Evolutionary conservation across 2,888 invertebrate species (phyloP), one percentile per base, ranked within the genome.

Genomic region (Callimorpha dominula): DNA sequence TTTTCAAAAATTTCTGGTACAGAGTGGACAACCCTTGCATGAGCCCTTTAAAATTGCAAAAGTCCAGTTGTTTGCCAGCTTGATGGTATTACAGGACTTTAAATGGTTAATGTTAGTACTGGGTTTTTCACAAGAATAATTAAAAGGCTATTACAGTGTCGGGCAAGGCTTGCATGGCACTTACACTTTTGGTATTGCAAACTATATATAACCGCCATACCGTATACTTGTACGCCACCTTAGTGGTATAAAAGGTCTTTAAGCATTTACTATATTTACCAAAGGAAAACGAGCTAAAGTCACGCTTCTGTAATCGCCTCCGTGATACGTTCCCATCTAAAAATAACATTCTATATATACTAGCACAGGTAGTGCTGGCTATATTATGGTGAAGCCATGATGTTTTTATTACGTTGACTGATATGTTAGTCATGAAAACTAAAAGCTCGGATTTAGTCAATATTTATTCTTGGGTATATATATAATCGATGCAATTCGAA

Each of bases 341-440:
- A 76, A 74, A 83, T 83, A 83, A 62, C 20, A 17, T 42, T 73
- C 75, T 82, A 81, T 78, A 75, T 72, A 73, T 81, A 81, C 6
- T 43, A 40, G 7, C 74, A 73, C 80, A 83, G 80, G 81, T 83
- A 83, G 74, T 78, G 78, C 64, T 54, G 50, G 43, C 46, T 40
- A 42, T 60, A 71, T 7, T 43, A 54, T 49, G 12, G 60, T 73
- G 73, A 66, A 69, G 74, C 68, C 75, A 63, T 73, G 46, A 50
- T 54, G 64, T 42, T 17, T 52, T 20, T 68, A 60, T 12, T n/a
- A 65, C 72, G 72, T 60, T 75, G 62, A 75, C 62, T 20, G 63
- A 78, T 14, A 43, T 69, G 66, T 40, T 67, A 67, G 20, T 66
- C 40, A 42, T 42, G 12, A 1, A 60, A 42, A 31, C 4, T 49